phyloP scores from a whole-genome alignment of 2,888 invertebrate genomes.

The Phalangium opilio region DNA sequence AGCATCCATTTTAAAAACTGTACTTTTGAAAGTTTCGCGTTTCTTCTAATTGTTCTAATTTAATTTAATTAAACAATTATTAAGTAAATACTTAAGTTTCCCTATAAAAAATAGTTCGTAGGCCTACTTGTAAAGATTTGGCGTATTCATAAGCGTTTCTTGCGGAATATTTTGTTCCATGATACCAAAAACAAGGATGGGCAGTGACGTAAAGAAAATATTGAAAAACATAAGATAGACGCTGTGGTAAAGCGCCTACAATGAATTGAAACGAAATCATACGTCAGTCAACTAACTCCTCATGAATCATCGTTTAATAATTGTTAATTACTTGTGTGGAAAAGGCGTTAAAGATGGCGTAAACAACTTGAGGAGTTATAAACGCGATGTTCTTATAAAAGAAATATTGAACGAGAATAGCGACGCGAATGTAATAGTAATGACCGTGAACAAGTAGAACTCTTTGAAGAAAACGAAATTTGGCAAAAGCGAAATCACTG shows the following conservation, averaged over 20 bases:
- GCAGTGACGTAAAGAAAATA: constrained; percentile 55
- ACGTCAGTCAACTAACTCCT: not conserved
- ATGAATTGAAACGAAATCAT: constrained; percentile 25
- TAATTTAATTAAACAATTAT: too few species aligned
- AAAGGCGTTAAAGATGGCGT: constrained; percentile 33
- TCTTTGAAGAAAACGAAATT: constrained; percentile 72
- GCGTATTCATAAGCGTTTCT: constrained; percentile 41
- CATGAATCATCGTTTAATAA: not conserved
- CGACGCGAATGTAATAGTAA: constrained; percentile 85
- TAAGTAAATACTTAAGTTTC: too few species aligned
- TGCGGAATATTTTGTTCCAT: constrained; percentile 54
- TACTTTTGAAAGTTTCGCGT: constrained; percentile 45
- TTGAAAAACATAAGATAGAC: constrained; percentile 60
- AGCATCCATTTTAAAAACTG: constrained; percentile 47
- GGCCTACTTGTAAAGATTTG: constrained; percentile 49
- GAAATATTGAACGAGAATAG: constrained; percentile 86
- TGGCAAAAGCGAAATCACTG: constrained; percentile 82
- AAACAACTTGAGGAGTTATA: constrained; percentile 44
- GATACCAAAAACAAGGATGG: constrained; percentile 53
- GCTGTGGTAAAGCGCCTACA: constrained; percentile 49
- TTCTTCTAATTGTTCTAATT: constrained; percentile 33
- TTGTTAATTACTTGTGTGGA: constrained; percentile 32
- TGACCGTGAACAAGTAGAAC: constrained; percentile 90
- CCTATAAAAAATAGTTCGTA: too few species aligned
- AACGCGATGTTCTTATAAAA: constrained; percentile 82